Evolutionary conservation across 2,888 invertebrate species (phyloP), one percentile per base, ranked within the genome.

Genomic region (Aphidoletes aphidimyza): DNA sequence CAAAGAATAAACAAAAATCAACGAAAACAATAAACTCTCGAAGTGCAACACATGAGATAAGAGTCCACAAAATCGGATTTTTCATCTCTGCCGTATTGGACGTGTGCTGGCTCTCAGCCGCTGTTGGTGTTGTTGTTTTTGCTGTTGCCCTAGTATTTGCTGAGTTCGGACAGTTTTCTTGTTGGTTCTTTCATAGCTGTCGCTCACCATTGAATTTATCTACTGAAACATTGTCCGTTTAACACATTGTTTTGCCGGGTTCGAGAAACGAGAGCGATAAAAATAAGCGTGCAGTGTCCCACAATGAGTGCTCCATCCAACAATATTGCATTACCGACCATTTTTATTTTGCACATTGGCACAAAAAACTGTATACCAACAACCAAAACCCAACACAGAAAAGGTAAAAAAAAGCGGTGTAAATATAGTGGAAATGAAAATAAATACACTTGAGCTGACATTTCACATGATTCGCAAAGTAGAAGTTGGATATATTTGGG

Each of bases 151-250:
- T n/a, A n/a, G n/a, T n/a, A n/a, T n/a, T n/a, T n/a, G n/a, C n/a
- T n/a, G n/a, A n/a, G n/a, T n/a, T n/a, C n/a, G n/a, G n/a, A n/a
- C n/a, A n/a, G 8, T 30, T 30, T 30, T 26, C 69, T 34, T 3
- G 6, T 19, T 17, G 11, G 47, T 47, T 47, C 47, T 11, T 19
- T 19, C 19, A 69, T 30, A 22, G n/a, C 54, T 54, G 54, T 54
- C 54, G 54, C 69, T 30, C 14, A 69, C 19, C 69, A 69, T 30
- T 69, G 34, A 69, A 30, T 69, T 69, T 69, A 69, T 69, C 69
- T 69, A 69, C 69, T 69, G 69, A 69, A 69, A 69, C 69, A 69
- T 69, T 69, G 69, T 69, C 69, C 69, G 69, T 30, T 69, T 69
- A 69, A 69, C 69, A 69, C 69, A 69, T 69, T 69, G 69, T 69